Percentiles rank a stretch among this genome's conserved stretches.
These are phyloP conservation scores for Drosophila subquinaria DNA, from an alignment of 2,888 invertebrate species.

Conservation along the genomic window DNA sequence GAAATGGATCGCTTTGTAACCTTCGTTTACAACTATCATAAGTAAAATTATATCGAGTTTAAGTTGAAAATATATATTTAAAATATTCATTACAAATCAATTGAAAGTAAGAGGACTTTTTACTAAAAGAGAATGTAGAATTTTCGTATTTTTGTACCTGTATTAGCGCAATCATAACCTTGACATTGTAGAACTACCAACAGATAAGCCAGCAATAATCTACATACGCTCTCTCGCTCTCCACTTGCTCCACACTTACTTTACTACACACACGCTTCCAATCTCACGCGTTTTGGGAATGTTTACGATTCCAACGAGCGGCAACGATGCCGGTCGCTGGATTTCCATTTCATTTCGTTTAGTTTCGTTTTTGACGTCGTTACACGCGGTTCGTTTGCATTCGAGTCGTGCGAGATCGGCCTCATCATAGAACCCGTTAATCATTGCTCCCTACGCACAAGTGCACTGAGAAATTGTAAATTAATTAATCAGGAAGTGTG, in stretches of 20 bases:
- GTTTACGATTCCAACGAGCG: constrained; percentile 35
- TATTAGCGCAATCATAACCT: constrained; percentile 23
- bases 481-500: constrained; percentile 37
- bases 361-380: constrained; percentile 64
- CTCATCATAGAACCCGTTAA: constrained; percentile 13
- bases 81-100: neutral
- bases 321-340: constrained; percentile 23
- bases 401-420: constrained; percentile 46
- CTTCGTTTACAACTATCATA: too few species aligned
- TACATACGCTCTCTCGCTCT: neutral
- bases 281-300: constrained; percentile 17
- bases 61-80: neutral
- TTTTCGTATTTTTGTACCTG: neutral
- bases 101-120: neutral
- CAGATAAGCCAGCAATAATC: constrained; percentile 25
- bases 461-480: constrained; percentile 29
- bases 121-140: neutral
- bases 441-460: constrained; percentile 26
- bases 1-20: too few species aligned
- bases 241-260: constrained; percentile 1
- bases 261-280: neutral
- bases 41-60: neutral
- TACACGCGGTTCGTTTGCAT: constrained; percentile 44
- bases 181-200: constrained; percentile 31
- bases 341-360: constrained; percentile 34